A percentile compares a stretch with the other conserved stretches of the same genome.
Conservation (phyloP, 2,797 vertebrate genomes). For the Falco berigora region DNA sequence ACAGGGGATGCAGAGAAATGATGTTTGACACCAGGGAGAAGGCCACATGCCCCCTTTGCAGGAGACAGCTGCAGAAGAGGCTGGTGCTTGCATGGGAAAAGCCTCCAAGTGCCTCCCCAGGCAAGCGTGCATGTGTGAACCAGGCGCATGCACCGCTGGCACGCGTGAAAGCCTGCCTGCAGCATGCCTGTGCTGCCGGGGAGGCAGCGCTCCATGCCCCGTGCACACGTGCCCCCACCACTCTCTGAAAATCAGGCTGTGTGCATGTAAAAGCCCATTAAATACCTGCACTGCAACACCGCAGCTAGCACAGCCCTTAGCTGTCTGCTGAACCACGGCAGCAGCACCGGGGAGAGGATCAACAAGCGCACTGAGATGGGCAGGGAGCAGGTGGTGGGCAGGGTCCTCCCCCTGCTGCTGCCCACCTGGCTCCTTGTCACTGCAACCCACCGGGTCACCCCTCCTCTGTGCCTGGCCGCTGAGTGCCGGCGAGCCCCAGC, state of each 20-base stretch:
- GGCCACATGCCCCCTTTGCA: neutral
- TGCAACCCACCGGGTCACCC: too few species aligned
- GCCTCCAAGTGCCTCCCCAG: fast-evolving
- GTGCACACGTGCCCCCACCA: too few species aligned
- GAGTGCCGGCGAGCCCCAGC: neutral
- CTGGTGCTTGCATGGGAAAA: neutral
- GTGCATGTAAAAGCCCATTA: neutral
- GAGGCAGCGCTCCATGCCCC: neutral
- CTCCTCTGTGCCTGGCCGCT: neutral
- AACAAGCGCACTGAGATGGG: neutral
- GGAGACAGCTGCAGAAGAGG: neutral
- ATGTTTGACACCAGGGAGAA: neutral
- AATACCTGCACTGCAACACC: neutral
- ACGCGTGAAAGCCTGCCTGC: neutral
- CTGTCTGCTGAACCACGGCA: neutral
- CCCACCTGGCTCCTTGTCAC: neutral
- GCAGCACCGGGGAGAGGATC: neutral
- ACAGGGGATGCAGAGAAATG: neutral
- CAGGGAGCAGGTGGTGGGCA: neutral
- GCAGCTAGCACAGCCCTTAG: neutral
- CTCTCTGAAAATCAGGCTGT: neutral
- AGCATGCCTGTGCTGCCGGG: fast-evolving
- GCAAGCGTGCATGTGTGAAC: neutral
- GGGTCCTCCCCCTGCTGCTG: neutral
- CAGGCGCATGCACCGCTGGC: fast-evolving